A percentile compares a stretch with the other conserved stretches of the same genome.
phyloP scores from a whole-genome alignment of 1,140 invertebrate genomes.

The Temnothorax nylanderi region DNA sequence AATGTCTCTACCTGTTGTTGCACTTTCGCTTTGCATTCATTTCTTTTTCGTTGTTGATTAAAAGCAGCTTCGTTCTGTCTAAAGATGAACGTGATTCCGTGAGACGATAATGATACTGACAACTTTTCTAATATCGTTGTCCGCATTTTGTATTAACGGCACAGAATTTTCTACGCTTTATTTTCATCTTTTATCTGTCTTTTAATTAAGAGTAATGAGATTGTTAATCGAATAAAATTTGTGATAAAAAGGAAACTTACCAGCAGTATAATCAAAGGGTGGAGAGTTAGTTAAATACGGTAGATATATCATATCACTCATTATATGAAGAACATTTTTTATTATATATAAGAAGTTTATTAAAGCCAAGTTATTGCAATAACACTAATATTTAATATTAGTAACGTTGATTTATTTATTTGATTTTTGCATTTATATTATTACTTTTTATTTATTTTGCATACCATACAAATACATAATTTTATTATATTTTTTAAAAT shows the following conservation, averaged over 20 bases:
- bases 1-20: conserved; percentile 3
- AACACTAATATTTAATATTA: neutral
- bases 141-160: neutral
- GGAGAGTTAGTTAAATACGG: neutral
- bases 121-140: neutral
- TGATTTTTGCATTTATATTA: neutral
- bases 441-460: conserved; percentile 2
- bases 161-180: neutral
- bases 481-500: neutral
- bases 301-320: neutral
- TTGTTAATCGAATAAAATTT: neutral
- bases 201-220: conserved; percentile 1
- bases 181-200: neutral
- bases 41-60: conserved; percentile 37
- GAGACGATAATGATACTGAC: neutral
- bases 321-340: neutral
- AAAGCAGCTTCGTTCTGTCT: neutral
- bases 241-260: neutral
- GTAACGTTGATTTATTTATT: neutral
- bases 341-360: neutral
- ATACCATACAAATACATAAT: neutral
- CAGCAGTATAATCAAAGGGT: neutral
- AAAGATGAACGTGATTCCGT: neutral
- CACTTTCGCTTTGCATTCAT: neutral
- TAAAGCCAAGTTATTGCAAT: neutral